Evolutionary conservation across 2,888 invertebrate species (phyloP).

Genomic region (Euzetes globulus): DNA sequence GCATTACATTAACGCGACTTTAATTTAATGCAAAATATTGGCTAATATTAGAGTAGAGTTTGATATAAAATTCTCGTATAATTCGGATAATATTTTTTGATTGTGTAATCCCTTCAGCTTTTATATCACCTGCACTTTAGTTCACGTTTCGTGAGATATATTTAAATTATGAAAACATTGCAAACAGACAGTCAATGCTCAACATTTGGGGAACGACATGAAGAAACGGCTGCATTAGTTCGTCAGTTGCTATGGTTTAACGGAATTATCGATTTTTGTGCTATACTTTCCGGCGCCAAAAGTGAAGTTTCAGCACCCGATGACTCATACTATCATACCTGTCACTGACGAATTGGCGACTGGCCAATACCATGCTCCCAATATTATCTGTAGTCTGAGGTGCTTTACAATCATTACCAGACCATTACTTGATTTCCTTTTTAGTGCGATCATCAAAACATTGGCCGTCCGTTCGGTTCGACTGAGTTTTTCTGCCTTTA

Average conservation of each 20-base stretch:
- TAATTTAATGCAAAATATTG: neutral
- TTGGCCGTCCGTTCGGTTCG: neutral
- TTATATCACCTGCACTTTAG: neutral
- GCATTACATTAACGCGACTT: neutral
- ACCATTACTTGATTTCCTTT: conserved; percentile 11
- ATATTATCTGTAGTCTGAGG: neutral
- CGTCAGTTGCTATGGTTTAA: conserved; percentile 17
- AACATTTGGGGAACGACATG: neutral
- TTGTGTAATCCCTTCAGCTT: neutral
- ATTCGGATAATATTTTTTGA: neutral
- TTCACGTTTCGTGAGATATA: neutral
- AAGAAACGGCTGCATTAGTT: conserved; percentile 4
- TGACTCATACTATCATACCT: conserved; percentile 18
- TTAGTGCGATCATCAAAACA: neutral
- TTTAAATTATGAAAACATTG: neutral
- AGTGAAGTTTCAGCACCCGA: neutral
- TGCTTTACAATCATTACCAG: neutral
- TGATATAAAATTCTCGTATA: neutral
- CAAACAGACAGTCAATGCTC: neutral
- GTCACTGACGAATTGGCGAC: neutral
- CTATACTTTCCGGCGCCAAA: neutral
- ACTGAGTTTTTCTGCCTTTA: neutral
- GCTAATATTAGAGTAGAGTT: neutral
- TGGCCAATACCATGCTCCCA: neutral
- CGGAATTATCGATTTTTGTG: neutral